Evolutionary conservation across 2,888 invertebrate species (phyloP).

Genomic region (Tetropium fuscum): DNA sequence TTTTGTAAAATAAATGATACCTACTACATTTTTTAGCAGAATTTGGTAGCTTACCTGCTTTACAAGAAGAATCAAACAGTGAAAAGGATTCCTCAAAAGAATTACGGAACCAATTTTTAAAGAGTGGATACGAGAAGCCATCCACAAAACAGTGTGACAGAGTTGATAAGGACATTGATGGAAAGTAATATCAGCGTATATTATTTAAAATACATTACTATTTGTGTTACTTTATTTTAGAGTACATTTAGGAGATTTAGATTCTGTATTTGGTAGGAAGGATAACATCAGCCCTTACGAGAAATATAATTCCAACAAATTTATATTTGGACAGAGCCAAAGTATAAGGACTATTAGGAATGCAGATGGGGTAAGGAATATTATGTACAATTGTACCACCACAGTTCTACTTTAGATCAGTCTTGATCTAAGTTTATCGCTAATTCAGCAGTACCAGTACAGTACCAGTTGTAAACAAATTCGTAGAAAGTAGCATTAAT

Average conservation of each 20-base stretch:
- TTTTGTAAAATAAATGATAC: background rate
- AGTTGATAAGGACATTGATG: slow-evolving; percentile 54
- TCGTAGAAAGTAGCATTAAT: too few species aligned
- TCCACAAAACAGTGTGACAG: slow-evolving; percentile 37
- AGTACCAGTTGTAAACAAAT: too few species aligned
- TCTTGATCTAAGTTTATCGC: too few species aligned
- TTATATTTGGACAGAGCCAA: slow-evolving; percentile 68
- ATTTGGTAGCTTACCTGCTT: slow-evolving; percentile 27
- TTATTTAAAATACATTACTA: background rate
- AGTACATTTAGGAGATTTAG: slow-evolving; percentile 33
- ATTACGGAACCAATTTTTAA: slow-evolving; percentile 69
- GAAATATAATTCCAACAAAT: slow-evolving; percentile 5
- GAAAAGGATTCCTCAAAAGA: slow-evolving; percentile 45
- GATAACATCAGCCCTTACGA: slow-evolving; percentile 16
- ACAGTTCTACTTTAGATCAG: too few species aligned
- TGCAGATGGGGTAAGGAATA: slow-evolving; percentile 70
- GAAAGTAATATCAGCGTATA: slow-evolving; percentile 34
- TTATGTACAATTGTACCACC: too few species aligned
- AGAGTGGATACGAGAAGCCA: slow-evolving; percentile 65
- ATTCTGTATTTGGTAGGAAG: slow-evolving; percentile 29
- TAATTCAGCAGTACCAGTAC: too few species aligned
- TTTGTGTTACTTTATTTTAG: slow-evolving; percentile 23
- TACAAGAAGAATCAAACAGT: slow-evolving; percentile 28
- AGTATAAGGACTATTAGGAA: slow-evolving; percentile 68
- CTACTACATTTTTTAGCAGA: slow-evolving; percentile 26